These are phyloP conservation scores for Champsocephalus gunnari DNA, from an alignment of 2,797 vertebrate species.

Conservation along the genomic window DNA sequence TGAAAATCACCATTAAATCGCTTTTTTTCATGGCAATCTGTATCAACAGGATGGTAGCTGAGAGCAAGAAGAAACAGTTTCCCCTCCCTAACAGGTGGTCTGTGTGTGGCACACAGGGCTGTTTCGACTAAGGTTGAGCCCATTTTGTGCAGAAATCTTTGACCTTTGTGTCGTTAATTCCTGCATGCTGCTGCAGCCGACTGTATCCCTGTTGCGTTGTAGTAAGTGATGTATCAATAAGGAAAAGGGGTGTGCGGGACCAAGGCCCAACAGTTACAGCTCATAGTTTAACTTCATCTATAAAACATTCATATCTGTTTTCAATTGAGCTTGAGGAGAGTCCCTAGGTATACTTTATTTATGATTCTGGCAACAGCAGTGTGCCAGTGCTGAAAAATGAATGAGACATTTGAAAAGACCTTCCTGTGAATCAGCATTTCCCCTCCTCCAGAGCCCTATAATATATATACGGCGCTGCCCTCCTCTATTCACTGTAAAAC, in stretches of 20 bases:
- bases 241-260: conserved; percentile 23
- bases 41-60: conserved; percentile 3
- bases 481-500: conserved; percentile 38
- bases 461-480: background rate
- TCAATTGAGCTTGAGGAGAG: conserved; percentile 71
- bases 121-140: conserved; percentile 22
- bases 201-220: conserved; percentile 22
- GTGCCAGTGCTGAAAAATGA: conserved; percentile 78
- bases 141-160: conserved; percentile 33
- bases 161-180: conserved; percentile 37
- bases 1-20: conserved; percentile 23
- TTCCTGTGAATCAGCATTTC: conserved; percentile 67
- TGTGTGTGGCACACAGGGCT: conserved; percentile 31
- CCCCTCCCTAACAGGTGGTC: conserved; percentile 24
- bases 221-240: conserved; percentile 45
- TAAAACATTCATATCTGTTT: conserved; percentile 80
- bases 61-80: conserved; percentile 21
- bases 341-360: conserved; percentile 78
- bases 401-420: conserved; percentile 74
- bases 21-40: conserved; percentile 9
- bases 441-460: conserved; percentile 19
- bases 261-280: conserved; percentile 46
- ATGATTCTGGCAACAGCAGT: conserved; percentile 70
- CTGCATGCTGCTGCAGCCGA: conserved; percentile 17
- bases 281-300: conserved; percentile 70